Evolutionary conservation across 2,888 invertebrate species (phyloP).

Genomic region (Caenorhabditis auriculariae): DNA sequence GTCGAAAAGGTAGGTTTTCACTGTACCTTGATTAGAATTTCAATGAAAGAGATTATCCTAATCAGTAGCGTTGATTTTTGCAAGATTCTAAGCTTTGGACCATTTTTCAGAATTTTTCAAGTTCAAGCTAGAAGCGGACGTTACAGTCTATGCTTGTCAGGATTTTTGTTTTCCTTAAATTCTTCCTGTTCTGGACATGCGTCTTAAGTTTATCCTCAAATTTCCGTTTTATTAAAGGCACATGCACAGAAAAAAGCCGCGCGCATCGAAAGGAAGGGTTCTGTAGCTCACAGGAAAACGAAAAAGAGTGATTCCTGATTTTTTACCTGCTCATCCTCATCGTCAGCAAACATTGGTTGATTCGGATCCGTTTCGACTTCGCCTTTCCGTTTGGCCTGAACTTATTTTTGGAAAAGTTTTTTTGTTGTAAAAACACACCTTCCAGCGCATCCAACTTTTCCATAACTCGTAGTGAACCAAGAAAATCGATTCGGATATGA

Average conservation of each 20-base stretch:
- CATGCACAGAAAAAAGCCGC: too few relatives aligned
- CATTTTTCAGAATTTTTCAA: background rate
- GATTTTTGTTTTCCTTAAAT: too few relatives aligned
- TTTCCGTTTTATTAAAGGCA: background rate
- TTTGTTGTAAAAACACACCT: constrained; percentile 4
- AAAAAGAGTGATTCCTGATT: background rate
- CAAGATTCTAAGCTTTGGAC: background rate
- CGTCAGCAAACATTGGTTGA: constrained; percentile 53
- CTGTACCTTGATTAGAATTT: too few relatives aligned
- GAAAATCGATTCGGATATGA: constrained; percentile 59
- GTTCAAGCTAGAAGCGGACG: background rate
- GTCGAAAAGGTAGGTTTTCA: too few relatives aligned
- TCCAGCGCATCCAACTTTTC: constrained; percentile 54
- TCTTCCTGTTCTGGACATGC: too few relatives aligned
- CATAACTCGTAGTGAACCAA: constrained; percentile 56
- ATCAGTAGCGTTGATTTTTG: too few relatives aligned
- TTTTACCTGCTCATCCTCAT: constrained; percentile 55
- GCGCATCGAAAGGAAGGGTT: too few relatives aligned
- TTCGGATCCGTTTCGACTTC: constrained; percentile 12
- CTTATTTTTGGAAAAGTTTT: too few relatives aligned
- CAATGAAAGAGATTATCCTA: too few relatives aligned
- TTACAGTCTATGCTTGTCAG: background rate
- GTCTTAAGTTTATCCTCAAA: background rate
- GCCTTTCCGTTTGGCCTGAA: background rate
- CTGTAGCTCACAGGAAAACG: too few relatives aligned